Percentiles rank a stretch among this genome's conserved stretches.
Conservation (phyloP, 2,888 invertebrate genomes). For the Ophion obscuratus region DNA sequence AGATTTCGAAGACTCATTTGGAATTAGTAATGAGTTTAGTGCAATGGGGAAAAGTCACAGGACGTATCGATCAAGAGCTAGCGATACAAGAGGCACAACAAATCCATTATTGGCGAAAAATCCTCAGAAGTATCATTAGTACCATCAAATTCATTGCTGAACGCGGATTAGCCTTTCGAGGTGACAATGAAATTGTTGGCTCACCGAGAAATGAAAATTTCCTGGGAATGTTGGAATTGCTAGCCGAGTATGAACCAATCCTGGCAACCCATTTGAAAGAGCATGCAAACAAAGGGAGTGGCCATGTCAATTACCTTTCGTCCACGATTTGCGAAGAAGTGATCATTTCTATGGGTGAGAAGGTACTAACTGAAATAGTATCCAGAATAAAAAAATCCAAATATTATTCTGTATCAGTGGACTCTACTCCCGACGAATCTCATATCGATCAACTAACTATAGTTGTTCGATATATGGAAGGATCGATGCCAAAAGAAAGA, state of each 20-base stretch:
- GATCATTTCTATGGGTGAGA: constrained; percentile 61
- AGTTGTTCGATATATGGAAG: constrained; percentile 67
- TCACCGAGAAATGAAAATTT: constrained; percentile 68
- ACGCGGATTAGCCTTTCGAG: constrained; percentile 69
- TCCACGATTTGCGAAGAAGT: constrained; percentile 68
- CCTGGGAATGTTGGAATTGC: constrained; percentile 66
- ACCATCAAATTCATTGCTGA: constrained; percentile 67
- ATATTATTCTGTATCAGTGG: constrained; percentile 72
- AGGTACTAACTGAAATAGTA: constrained; percentile 57
- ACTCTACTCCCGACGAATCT: constrained; percentile 71
- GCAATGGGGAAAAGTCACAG: constrained; percentile 30
- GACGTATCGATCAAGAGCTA: constrained; percentile 23
- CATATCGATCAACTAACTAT: constrained; percentile 72
- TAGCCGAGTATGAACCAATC: constrained; percentile 68
- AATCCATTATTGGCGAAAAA: constrained; percentile 68
- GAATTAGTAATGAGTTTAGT: constrained; percentile 43
- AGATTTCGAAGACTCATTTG: constrained; percentile 54
- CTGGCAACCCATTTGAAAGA: constrained; percentile 51
- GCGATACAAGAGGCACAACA: constrained; percentile 46
- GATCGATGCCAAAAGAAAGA: constrained; percentile 69
- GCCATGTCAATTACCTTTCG: constrained; percentile 62
- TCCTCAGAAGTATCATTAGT: constrained; percentile 65
- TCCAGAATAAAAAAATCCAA: constrained; percentile 50
- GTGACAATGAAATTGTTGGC: constrained; percentile 66
- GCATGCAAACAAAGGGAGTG: constrained; percentile 48